Conservation (phyloP, 2,888 invertebrate species). For the Eretmocerus hayati region DNA sequence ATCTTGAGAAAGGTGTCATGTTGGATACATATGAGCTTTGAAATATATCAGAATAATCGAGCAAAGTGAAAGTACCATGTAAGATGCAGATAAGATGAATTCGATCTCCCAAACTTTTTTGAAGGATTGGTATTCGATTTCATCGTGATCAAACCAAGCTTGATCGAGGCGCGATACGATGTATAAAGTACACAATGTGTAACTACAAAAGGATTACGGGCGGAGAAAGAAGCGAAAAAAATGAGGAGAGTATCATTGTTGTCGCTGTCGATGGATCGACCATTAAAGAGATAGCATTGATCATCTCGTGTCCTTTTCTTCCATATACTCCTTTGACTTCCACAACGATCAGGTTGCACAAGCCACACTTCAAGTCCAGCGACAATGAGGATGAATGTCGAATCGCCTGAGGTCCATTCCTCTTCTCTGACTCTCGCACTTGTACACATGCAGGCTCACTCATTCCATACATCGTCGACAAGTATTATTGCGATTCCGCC, state of each 20-base stretch:
- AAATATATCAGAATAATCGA: too few species aligned
- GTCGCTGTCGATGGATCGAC: conserved; percentile 13
- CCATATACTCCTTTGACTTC: not conserved
- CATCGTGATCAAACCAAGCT: too few species aligned
- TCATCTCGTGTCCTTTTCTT: conserved; percentile 8
- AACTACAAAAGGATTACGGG: too few species aligned
- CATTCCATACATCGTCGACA: conserved; percentile 4
- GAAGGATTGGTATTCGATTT: too few species aligned
- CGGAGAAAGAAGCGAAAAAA: conserved; percentile 2
- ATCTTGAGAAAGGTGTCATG: too few species aligned
- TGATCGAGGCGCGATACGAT: too few species aligned
- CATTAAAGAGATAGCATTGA: conserved; percentile 16
- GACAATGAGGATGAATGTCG: conserved; percentile 40
- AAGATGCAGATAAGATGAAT: too few species aligned
- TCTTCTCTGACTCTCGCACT: conserved; percentile 25
- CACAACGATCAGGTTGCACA: conserved; percentile 23
- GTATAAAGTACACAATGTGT: too few species aligned
- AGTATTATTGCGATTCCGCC: conserved; percentile 19
- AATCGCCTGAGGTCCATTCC: conserved; percentile 29
- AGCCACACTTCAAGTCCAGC: conserved; percentile 24
- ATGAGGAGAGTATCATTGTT: conserved; percentile 11
- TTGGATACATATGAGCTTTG: too few species aligned
- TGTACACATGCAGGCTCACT: conserved; percentile 2
- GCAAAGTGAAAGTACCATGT: too few species aligned
- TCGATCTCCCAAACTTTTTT: too few species aligned